phyloP scores from a whole-genome alignment of 1,140 invertebrate species.

The Arctopsyche grandis region DNA sequence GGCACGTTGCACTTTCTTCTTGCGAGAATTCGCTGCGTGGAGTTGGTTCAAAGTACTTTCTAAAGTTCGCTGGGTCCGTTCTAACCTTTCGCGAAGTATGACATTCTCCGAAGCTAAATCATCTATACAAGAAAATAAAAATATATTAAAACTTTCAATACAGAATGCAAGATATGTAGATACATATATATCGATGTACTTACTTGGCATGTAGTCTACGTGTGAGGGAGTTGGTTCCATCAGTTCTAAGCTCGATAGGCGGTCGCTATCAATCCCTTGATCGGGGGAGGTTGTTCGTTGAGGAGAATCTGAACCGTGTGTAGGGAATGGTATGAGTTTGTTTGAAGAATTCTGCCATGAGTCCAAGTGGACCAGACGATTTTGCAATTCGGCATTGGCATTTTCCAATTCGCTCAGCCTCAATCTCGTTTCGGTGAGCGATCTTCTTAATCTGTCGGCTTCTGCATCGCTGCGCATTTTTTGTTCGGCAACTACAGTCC shows the following conservation, averaged over 20 bases:
- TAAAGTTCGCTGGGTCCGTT: slow-evolving; percentile 67
- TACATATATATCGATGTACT: slow-evolving; percentile 18
- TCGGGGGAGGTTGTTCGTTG: slow-evolving; percentile 67
- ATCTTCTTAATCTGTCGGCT: slow-evolving; percentile 61
- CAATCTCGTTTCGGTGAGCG: slow-evolving; percentile 55
- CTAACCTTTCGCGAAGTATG: slow-evolving; percentile 67
- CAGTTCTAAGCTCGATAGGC: slow-evolving; percentile 67
- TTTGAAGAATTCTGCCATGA: slow-evolving; percentile 26
- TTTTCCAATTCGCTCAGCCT: slow-evolving; percentile 40
- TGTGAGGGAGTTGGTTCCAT: slow-evolving; percentile 14
- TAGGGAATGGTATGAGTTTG: not conserved
- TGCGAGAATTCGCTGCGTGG: slow-evolving; percentile 65
- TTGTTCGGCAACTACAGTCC: slow-evolving; percentile 62
- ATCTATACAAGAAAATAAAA: slow-evolving; percentile 55
- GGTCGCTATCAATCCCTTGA: slow-evolving; percentile 70
- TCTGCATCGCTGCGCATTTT: slow-evolving; percentile 61
- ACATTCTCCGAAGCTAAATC: slow-evolving; percentile 70
- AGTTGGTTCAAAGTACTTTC: slow-evolving; percentile 70
- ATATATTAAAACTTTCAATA: not conserved
- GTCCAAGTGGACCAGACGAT: slow-evolving; percentile 22
- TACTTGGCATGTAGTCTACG: slow-evolving; percentile 4
- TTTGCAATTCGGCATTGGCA: slow-evolving; percentile 24
- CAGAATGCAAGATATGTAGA: not conserved
- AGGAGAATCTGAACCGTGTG: slow-evolving; percentile 54
- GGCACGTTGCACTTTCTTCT: slow-evolving; percentile 69